Base-by-base conservation (phyloP, 2,113 vertebrate species). In the Cettia cetti region DNA sequence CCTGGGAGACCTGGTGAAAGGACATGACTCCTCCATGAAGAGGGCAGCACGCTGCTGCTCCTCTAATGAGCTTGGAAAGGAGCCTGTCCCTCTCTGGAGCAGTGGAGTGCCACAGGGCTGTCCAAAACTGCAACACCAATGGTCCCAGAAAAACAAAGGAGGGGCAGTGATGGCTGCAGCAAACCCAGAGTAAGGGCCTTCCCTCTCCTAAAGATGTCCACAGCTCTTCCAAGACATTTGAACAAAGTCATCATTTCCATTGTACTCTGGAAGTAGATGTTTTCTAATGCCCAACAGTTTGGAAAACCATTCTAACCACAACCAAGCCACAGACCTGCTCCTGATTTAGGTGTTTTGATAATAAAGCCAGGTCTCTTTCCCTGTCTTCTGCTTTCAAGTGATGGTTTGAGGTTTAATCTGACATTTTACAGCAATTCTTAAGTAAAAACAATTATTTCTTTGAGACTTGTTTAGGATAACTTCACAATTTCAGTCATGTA, bases 221-320 rank as follows among this genome's bases (percentile, higher is more conserved):
- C 33, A 42, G 68, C 40, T 33, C 35, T 42, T 21, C 37, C 11
- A 13, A 31, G 57, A 50, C 28, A 12, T 4, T 0, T 2, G 5
- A 77, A 45, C 8, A 28, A 26, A 54, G 18, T 14, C 30, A 79
- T 6, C 26, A 9, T n/a, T 26, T 30, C 35, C 69, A 17, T 1
- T 4, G 17, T 23, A 18, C 21, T 23, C 35, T 23, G 4, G 0
- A 40, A 54, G 12, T 0, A 16, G 26, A 33, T 5, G 11, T 21
- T 59, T 85, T 22, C 27, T 17, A 39, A 11, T 13, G 14, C 13
- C 27, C 50, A 60, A 1, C 24, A 20, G 13, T 39, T 66, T 21
- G 35, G 31, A 20, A 82, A 80, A 60, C 3, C 30, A 21, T 16
- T 68, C 18, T 6, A 60, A 26, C 13, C 40, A 39, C 10, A 50